These are phyloP conservation scores for Lanius ludovicianus DNA, from an alignment of 2,113 vertebrate species.

Conservation along the genomic window DNA sequence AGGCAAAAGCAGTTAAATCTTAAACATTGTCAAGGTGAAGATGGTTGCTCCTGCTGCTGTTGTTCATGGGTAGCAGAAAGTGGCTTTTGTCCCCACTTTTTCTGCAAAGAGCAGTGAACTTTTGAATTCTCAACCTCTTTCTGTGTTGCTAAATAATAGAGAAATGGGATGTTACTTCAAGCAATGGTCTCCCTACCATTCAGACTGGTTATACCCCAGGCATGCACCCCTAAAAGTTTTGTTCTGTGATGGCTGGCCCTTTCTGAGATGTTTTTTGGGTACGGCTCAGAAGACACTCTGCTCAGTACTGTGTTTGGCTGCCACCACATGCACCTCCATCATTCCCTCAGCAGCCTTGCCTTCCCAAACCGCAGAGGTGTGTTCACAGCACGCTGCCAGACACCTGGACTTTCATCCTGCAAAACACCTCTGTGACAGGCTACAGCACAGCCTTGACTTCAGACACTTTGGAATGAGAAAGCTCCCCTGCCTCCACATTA, in stretches of 20 bases:
- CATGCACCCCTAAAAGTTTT: neutral
- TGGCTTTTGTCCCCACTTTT: neutral
- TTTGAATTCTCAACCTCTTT: neutral
- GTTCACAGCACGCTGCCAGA: fast-evolving
- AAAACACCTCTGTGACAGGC: neutral
- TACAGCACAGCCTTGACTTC: neutral
- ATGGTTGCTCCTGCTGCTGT: neutral
- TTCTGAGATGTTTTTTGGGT: neutral
- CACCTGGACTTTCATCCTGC: too few species aligned
- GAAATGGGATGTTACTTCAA: neutral
- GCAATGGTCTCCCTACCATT: neutral
- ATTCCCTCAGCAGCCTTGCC: neutral
- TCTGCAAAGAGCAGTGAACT: neutral
- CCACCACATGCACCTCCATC: fast-evolving
- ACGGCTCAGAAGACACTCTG: neutral
- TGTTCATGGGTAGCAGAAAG: neutral
- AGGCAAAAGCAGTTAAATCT: neutral
- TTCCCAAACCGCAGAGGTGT: neutral
- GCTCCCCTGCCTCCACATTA: neutral
- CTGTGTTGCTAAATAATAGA: neutral
- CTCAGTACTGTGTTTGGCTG: neutral
- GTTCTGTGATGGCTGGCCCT: neutral
- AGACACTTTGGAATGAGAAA: neutral
- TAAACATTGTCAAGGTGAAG: neutral
- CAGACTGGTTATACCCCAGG: neutral